phyloP scores from a whole-genome alignment of 2,888 invertebrate species.

The Boloria selene region DNA sequence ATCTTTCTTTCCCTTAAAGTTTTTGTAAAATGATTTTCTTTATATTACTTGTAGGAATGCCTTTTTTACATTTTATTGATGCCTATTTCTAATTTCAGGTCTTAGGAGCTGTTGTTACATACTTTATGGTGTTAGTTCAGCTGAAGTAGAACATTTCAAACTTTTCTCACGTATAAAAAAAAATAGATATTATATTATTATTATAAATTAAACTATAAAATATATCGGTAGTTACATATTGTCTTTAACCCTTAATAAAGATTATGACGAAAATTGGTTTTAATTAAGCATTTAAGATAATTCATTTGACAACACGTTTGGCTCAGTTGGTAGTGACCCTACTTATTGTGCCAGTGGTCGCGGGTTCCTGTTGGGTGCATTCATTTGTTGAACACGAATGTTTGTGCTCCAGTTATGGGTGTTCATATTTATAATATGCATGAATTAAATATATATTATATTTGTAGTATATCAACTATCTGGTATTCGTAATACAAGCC shows the following conservation, averaged over 20 bases:
- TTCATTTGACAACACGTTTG: too few relatives aligned
- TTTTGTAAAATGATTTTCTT: not conserved
- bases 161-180: not conserved
- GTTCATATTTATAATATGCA: too few relatives aligned
- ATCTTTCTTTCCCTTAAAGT: not conserved
- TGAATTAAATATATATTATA: too few relatives aligned
- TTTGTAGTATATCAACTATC: too few relatives aligned
- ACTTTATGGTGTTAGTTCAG: conserved; percentile 96
- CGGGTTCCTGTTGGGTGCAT: too few relatives aligned
- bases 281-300: too few relatives aligned
- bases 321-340: too few relatives aligned
- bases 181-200: too few relatives aligned
- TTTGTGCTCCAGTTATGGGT: too few relatives aligned
- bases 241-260: not conserved
- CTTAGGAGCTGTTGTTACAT: conserved; percentile 92
- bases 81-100: conserved; percentile 80
- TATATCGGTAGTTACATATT: not conserved
- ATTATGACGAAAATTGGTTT: not conserved
- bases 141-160: conserved; percentile 82
- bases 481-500: too few relatives aligned
- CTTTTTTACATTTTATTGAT: not conserved
- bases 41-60: not conserved
- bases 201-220: not conserved
- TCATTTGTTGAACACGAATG: too few relatives aligned
- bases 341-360: too few relatives aligned